Base-by-base conservation (phyloP, 2,888 invertebrate genomes). In the Leucoma salicis region DNA sequence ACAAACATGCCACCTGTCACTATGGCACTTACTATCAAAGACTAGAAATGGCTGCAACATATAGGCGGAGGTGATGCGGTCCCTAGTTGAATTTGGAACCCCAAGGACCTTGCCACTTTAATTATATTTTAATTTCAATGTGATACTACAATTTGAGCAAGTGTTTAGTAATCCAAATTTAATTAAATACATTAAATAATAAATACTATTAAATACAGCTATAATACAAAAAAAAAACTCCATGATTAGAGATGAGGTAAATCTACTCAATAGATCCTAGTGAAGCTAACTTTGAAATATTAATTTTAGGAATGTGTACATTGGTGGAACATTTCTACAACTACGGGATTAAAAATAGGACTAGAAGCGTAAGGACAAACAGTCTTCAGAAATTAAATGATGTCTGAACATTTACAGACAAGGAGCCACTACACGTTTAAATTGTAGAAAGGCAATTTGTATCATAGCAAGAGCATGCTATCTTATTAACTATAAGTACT, bases 101-200 rank as follows among this genome's bases (percentile, higher is more conserved):
- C 8, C 10, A 6, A 8, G 13, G 25, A 14, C 5, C 14, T 14
- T 14, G 8, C 29, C 4, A 10, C n/a, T 5, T 29, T 14, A 29
- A 29, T 14, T n/a, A n/a, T n/a, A n/a, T n/a, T 27, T 29, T 29
- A 4, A 29, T 29, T 5, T 58, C 57, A 44, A 53, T 39, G 47
- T 53, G 48, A 52, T 56, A 51, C 57, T 58, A 62, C 46, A 62
- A 65, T 63, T 73, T 74, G 74, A 74, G 70, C 70, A 70, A 67
- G 53, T 49, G 42, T 52, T 57, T 35, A 31, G 39, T 34, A 29
- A 40, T 29, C 31, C 11, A 28, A 21, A 21, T 21, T 21, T 15
- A 41, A 42, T 25, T 41, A 41, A 29, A 28, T 31, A 37, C 12
- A 11, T 37, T 31, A 31, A n/a, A 15, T 25, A 41, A 34, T 34